These are phyloP conservation scores for Polyommatus iphigenia DNA, from an alignment of 2,888 invertebrate genomes.

Conservation along the genomic window DNA sequence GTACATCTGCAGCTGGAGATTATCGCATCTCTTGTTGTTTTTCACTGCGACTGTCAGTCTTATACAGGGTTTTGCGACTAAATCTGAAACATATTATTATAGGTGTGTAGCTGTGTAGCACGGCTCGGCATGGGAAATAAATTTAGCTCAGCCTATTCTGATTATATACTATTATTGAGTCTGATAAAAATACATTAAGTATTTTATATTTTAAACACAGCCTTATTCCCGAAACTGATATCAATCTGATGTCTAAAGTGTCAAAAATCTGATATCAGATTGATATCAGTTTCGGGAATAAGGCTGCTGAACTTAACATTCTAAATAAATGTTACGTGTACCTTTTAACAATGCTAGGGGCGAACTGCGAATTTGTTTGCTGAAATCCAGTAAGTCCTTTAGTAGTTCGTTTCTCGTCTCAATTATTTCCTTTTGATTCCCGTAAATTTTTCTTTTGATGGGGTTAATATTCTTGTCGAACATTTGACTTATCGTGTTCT, in stretches of 20 bases:
- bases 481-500: constrained; percentile 69
- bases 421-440: neutral
- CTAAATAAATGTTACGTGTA: neutral
- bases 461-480: constrained; percentile 63
- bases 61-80: neutral
- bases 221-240: too few species aligned
- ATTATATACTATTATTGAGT: too few species aligned
- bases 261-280: too few species aligned
- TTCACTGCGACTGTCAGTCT: neutral
- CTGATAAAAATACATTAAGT: neutral
- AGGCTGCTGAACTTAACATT: neutral
- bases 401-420: neutral
- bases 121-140: neutral
- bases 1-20: neutral
- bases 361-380: neutral
- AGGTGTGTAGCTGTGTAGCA: neutral
- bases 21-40: constrained; percentile 11
- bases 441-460: constrained; percentile 65
- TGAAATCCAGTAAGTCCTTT: neutral
- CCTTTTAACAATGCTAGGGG: neutral
- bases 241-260: too few species aligned
- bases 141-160: too few species aligned
- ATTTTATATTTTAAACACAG: neutral
- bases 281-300: too few species aligned
- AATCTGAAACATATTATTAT: constrained; percentile 1